A percentile compares a stretch with the other conserved stretches of the same genome.
Conservation (phyloP, 53 echinoderm and acorn worm species). For the Glandiceps talaboti region DNA sequence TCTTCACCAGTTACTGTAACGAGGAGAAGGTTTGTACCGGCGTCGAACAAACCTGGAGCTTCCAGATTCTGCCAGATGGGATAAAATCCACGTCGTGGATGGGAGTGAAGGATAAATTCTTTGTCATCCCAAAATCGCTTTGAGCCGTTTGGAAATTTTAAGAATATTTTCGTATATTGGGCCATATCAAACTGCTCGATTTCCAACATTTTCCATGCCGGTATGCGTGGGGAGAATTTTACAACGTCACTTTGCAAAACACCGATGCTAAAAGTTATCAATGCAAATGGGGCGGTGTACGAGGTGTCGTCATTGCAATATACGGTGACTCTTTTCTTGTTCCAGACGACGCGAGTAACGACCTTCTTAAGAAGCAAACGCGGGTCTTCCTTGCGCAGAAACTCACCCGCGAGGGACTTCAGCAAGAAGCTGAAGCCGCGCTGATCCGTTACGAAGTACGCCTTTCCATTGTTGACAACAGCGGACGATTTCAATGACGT, state of each 20-base stretch:
- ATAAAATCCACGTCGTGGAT: slow-evolving; percentile 16
- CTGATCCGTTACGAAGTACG: slow-evolving; percentile 15
- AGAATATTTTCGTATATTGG: slow-evolving; percentile 24
- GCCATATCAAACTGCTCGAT: slow-evolving; percentile 34
- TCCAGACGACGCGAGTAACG: slow-evolving; percentile 3
- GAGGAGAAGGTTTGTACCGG: slow-evolving; percentile 18
- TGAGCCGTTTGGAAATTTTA: slow-evolving; percentile 8
- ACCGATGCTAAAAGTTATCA: slow-evolving; percentile 18
- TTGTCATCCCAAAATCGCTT: slow-evolving; percentile 20
- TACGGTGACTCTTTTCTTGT: slow-evolving; percentile 9
- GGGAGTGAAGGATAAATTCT: slow-evolving; percentile 22
- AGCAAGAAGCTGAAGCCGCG: slow-evolving; percentile 24
- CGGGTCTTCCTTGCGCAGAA: slow-evolving; percentile 7
- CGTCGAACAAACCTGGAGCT: slow-evolving; percentile 21
- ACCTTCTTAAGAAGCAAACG: slow-evolving; percentile 12
- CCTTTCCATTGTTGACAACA: not conserved
- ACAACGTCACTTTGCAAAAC: slow-evolving; percentile 23
- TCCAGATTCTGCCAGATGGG: slow-evolving; percentile 25
- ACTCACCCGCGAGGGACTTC: slow-evolving; percentile 16
- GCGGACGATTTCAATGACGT: slow-evolving; percentile 6
- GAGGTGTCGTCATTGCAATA: slow-evolving; percentile 12
- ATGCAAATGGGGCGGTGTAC: slow-evolving; percentile 14
- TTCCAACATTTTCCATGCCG: slow-evolving; percentile 31
- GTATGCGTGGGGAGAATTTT: slow-evolving; percentile 20
- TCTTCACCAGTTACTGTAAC: slow-evolving; percentile 28